Conservation (phyloP, 2,113 vertebrate genomes). For the Globicephala melas region DNA sequence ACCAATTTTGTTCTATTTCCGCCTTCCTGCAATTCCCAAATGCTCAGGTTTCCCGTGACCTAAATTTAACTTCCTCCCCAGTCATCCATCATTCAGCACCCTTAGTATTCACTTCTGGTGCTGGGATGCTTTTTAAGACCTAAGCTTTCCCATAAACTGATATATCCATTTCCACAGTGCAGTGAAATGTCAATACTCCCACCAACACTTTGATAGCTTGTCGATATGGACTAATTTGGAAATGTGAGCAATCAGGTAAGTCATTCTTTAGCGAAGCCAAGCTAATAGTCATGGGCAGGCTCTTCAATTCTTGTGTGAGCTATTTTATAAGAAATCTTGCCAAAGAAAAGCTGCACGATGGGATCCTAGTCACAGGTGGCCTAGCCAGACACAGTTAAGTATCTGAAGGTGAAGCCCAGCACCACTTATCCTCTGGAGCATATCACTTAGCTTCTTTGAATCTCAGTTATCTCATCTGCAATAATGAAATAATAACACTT, state of each 20-base stretch:
- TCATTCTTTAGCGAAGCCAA: background rate
- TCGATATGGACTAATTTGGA: background rate
- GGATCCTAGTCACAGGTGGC: background rate
- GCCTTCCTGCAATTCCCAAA: background rate
- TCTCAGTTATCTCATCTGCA: background rate
- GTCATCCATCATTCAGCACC: background rate
- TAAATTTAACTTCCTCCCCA: background rate
- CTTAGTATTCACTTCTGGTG: background rate
- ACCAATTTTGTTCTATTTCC: background rate
- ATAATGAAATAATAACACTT: background rate
- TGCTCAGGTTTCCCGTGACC: background rate
- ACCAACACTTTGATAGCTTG: constrained; percentile 59
- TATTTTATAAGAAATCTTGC: background rate
- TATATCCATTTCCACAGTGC: background rate
- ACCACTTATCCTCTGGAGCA: background rate
- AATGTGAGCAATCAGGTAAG: background rate
- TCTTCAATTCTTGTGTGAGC: background rate
- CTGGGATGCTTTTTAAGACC: background rate
- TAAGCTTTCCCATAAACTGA: constrained; percentile 22
- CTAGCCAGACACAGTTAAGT: background rate
- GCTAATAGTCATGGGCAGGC: background rate
- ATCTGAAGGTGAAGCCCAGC: background rate
- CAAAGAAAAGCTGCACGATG: background rate
- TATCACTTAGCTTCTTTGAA: background rate
- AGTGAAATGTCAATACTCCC: background rate